phyloP scores from a whole-genome alignment of 2,888 invertebrate species.

The Deilephila elpenor region DNA sequence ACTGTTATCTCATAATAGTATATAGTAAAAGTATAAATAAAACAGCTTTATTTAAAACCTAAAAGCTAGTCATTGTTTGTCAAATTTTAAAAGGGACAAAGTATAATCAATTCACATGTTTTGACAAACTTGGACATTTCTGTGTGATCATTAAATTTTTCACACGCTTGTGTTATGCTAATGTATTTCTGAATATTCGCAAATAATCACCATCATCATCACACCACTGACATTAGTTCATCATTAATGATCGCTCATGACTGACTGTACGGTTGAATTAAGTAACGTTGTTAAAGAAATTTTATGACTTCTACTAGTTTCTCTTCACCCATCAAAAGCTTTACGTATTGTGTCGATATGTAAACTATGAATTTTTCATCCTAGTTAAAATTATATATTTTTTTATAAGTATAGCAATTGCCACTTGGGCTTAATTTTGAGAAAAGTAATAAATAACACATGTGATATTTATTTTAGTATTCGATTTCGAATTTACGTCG shows the following conservation, averaged over 20 bases:
- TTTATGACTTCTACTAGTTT: neutral
- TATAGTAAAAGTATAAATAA: neutral
- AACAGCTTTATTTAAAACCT: neutral
- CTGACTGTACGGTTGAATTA: slow-evolving; percentile 5
- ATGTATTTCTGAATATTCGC: slow-evolving; percentile 33
- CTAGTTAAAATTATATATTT: neutral
- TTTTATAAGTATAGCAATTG: no score
- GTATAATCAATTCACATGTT: neutral
- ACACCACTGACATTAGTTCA: slow-evolving; percentile 6
- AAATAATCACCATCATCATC: slow-evolving; percentile 14
- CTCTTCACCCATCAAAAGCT: slow-evolving; percentile 17
- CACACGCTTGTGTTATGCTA: slow-evolving; percentile 50
- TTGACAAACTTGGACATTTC: slow-evolving; percentile 20
- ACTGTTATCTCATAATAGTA: slow-evolving; percentile 18
- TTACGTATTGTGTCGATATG: slow-evolving; percentile 29
- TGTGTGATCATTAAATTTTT: slow-evolving; percentile 37
- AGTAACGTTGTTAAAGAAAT: slow-evolving; percentile 2
- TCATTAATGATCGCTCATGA: neutral
- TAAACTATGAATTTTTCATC: neutral
- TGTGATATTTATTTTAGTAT: no score
- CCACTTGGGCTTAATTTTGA: no score
- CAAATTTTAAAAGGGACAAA: neutral
- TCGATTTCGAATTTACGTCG: no score
- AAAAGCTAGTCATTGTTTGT: slow-evolving; percentile 11
- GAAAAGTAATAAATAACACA: no score